These are phyloP conservation scores for Parauchenoglanis ngamensis DNA, from an alignment of 2,797 vertebrate species.

Conservation along the genomic window DNA sequence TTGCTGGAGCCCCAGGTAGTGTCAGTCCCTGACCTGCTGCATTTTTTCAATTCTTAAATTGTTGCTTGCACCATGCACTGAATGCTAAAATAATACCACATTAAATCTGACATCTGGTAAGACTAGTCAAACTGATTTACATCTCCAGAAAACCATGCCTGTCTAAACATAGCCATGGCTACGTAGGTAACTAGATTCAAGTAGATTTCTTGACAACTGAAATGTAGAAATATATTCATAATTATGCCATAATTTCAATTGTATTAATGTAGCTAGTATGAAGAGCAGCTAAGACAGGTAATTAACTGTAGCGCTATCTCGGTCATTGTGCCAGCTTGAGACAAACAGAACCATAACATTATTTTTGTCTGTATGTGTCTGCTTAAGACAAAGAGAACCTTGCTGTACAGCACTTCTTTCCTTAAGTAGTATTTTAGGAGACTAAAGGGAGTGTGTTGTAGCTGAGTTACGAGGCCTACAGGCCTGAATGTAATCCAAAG, in stretches of 20 bases:
- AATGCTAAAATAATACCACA: conserved; percentile 5
- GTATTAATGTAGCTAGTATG: neutral
- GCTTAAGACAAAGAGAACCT: neutral
- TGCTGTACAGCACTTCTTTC: neutral
- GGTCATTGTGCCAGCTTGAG: neutral
- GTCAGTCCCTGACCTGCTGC: neutral
- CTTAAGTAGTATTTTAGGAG: neutral
- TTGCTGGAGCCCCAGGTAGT: neutral
- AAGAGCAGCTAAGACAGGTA: neutral
- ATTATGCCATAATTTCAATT: neutral
- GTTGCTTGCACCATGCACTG: neutral
- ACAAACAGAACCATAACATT: neutral
- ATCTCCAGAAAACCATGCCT: neutral
- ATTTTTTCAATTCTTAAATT: neutral
- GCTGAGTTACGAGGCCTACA: neutral
- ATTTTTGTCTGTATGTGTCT: neutral
- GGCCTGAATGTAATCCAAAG: neutral
- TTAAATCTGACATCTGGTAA: neutral
- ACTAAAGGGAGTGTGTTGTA: conserved; percentile 15
- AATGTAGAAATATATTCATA: neutral
- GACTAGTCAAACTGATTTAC: neutral
- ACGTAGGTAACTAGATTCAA: too few relatives aligned
- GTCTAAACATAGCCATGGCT: neutral
- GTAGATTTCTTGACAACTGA: neutral
- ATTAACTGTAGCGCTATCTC: neutral